Percentiles rank a stretch among this genome's conserved stretches.
Conservation (phyloP, 2,888 invertebrate species). For the Drosophila fungiperda region DNA sequence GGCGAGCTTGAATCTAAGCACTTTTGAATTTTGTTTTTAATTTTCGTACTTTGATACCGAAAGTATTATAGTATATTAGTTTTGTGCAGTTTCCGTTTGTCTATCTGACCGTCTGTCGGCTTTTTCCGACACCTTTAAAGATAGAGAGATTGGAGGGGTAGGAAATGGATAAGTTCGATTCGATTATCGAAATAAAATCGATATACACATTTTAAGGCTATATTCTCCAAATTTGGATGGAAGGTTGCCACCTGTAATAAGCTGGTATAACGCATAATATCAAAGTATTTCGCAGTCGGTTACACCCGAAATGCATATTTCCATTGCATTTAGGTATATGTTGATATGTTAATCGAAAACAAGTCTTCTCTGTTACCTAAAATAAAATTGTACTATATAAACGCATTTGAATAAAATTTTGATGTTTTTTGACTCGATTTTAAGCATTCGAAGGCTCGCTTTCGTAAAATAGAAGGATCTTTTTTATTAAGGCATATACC, state of each 20-base stretch:
- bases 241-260: too few relatives aligned
- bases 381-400: not conserved
- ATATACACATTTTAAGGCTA: too few relatives aligned
- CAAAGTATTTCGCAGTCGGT: too few relatives aligned
- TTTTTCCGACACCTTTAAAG: not conserved
- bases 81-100: not conserved
- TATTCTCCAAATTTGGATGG: too few relatives aligned
- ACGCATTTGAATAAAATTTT: not conserved
- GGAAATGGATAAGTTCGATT: too few relatives aligned
- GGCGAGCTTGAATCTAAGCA: not conserved
- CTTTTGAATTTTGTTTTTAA: not conserved
- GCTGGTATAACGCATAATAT: too few relatives aligned
- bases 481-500: not conserved
- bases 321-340: not conserved
- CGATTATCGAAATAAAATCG: too few relatives aligned
- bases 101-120: not conserved
- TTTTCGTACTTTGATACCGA: too few relatives aligned
- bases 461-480: not conserved
- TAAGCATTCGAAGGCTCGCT: not conserved
- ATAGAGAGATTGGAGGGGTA: not conserved
- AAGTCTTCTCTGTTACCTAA: not conserved
- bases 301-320: not conserved
- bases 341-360: constrained; percentile 1
- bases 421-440: not conserved
- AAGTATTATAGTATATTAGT: not conserved